Base-by-base conservation (phyloP, 64 coral and sea anemone species). In the Cladopsammia gracilis region DNA sequence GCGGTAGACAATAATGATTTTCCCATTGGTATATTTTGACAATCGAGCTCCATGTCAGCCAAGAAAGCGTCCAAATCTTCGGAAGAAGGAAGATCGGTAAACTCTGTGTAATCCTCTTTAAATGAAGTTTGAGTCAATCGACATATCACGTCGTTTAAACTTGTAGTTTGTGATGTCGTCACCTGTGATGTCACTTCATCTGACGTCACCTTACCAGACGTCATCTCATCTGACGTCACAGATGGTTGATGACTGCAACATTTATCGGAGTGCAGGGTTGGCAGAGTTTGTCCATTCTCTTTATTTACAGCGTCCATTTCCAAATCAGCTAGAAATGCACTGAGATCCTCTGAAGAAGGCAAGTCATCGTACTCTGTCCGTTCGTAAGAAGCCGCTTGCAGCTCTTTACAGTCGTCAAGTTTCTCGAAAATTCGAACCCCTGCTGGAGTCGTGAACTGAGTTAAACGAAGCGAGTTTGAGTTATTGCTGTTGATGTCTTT, bases 281-380 rank as follows among this genome's bases (percentile, higher is more conserved):
- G 20, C 10, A 69, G 34, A 34, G 53, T n/a, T 81, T 6, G 92
- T 59, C 8, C 3, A 6, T 19, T 18, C 43, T 65, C 71, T 66
- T 46, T 86, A 54, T 3, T 10, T 51, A 76, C 64, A 50, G 34
- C 73, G 25, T 48, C 76, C 57, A 48, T 66, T 69, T 92, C 81
- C 14, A 92, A 14, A 54, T 87, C 79, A 56, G 90, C 90, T 67
- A 92, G 66, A 65, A 92, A 92, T n/a, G 25, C 90, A 48, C 86
- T 84, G 12, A 92, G 90, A 86, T 92, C 82, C 86, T 92, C 90
- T 5, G 82, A 92, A 45, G 90, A 92, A 57, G 82, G 90, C 52
- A 92, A 92, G 71, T 92, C 82, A 0, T 82, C 53, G 19, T 86
- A 62, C 18, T 86, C 58, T 19, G 48, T 48, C n/a, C 56, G 48